Percentiles rank a stretch among this genome's conserved stretches.
Conservation (phyloP, 1,140 invertebrate species). For the Drosophila bocki region DNA sequence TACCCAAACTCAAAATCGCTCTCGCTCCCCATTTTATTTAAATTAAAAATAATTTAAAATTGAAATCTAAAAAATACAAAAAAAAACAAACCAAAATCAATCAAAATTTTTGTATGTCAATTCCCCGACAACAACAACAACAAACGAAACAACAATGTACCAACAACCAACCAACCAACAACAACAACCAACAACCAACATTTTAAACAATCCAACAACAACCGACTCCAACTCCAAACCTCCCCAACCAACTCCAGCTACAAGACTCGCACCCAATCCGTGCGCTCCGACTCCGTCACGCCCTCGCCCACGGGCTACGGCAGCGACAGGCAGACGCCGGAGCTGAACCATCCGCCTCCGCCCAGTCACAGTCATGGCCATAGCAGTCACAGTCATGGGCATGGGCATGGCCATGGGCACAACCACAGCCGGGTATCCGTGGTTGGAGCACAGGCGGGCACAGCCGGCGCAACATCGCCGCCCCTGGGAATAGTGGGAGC, state of each 20-base stretch:
- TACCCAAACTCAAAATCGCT: slow-evolving; percentile 54
- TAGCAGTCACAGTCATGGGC: slow-evolving; percentile 19
- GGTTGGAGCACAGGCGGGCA: slow-evolving; percentile 37
- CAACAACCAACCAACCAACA: slow-evolving; percentile 33
- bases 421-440: slow-evolving; percentile 32
- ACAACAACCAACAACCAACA: slow-evolving; percentile 48
- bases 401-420: slow-evolving; percentile 3
- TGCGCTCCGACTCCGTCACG: slow-evolving; percentile 90
- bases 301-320: slow-evolving; percentile 89
- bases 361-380: slow-evolving; percentile 30
- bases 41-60: slow-evolving; percentile 46
- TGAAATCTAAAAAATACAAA: slow-evolving; percentile 32
- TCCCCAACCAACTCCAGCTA: slow-evolving; percentile 65
- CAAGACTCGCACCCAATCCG: slow-evolving; percentile 88
- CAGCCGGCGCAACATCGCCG: slow-evolving; percentile 28
- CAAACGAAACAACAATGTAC: slow-evolving; percentile 45
- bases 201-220: slow-evolving; percentile 51
- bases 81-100: slow-evolving; percentile 61
- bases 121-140: slow-evolving; percentile 49
- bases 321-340: slow-evolving; percentile 83
- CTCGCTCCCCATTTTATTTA: slow-evolving; percentile 55
- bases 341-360: slow-evolving; percentile 59
- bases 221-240: slow-evolving; percentile 28
- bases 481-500: slow-evolving; percentile 23
- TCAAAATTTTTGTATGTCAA: slow-evolving; percentile 69